phyloP scores from a whole-genome alignment of 2,113 vertebrate genomes.

The Conger conger region DNA sequence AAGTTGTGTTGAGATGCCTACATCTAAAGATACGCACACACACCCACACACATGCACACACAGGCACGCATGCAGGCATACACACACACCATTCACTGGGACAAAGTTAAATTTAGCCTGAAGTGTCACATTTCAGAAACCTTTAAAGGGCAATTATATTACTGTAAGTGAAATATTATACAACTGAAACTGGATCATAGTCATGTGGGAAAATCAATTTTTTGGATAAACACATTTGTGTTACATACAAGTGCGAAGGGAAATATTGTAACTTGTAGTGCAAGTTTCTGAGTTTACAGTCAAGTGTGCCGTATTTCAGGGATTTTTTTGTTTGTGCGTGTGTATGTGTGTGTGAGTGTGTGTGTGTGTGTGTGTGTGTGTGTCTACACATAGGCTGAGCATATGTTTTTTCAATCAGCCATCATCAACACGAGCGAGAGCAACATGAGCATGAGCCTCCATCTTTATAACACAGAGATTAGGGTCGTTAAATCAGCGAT shows the following conservation, averaged over 20 bases:
- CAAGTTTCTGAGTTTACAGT: not conserved
- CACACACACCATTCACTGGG: not conserved
- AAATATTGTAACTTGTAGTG: not conserved
- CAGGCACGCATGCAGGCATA: constrained; percentile 57
- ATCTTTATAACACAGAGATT: not conserved
- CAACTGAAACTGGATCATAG: not conserved
- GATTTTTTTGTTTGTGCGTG: not conserved
- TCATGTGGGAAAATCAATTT: not conserved
- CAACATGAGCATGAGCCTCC: not conserved
- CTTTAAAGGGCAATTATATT: constrained; percentile 4
- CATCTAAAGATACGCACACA: not conserved
- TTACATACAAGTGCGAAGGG: not conserved
- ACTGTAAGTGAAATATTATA: constrained; percentile 7
- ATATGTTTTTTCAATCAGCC: not conserved
- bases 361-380: too few relatives aligned
- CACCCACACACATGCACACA: constrained; percentile 50
- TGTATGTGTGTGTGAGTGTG: not conserved
- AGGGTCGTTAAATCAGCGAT: not conserved
- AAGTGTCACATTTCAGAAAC: constrained; percentile 15
- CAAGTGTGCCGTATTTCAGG: not conserved
- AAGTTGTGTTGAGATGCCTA: not conserved
- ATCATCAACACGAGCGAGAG: not conserved
- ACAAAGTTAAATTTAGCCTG: not conserved
- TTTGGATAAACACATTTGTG: not conserved
- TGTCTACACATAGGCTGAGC: not conserved